These are phyloP conservation scores for Cossypha polioptera DNA, from an alignment of 2,797 vertebrate genomes.

Conservation along the genomic window DNA sequence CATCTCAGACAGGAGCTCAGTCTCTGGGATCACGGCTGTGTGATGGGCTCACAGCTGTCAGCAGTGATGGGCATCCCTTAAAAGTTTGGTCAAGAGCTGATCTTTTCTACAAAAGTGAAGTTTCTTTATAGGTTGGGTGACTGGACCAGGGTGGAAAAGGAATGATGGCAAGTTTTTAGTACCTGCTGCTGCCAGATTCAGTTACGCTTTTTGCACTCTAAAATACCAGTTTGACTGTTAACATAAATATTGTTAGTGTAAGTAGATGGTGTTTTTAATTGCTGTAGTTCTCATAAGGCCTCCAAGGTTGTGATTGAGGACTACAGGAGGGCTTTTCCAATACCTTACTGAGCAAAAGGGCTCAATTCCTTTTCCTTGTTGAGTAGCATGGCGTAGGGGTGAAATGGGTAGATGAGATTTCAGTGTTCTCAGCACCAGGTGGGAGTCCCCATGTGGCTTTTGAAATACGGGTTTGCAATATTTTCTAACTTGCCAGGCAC, in stretches of 20 bases:
- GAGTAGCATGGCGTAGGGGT: not conserved
- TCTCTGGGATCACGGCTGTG: not conserved
- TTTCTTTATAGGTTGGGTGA: not conserved
- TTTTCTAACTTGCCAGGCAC: conserved; percentile 11
- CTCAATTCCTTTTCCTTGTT: not conserved
- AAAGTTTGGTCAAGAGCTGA: not conserved
- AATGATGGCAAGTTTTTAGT: not conserved
- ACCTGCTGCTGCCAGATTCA: not conserved
- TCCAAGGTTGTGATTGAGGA: not conserved
- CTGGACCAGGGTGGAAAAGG: not conserved
- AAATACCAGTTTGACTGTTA: not conserved
- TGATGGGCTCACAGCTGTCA: not conserved
- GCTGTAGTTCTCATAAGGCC: not conserved
- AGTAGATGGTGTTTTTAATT: not conserved
- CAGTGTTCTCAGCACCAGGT: not conserved
- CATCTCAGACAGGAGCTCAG: not conserved
- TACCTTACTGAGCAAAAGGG: not conserved
- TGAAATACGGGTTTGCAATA: not conserved
- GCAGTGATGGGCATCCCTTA: not conserved
- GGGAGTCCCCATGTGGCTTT: not conserved
- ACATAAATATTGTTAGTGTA: not conserved
- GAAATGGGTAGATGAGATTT: not conserved
- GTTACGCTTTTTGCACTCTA: not conserved
- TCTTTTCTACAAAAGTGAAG: not conserved
- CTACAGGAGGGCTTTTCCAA: not conserved